Base-by-base conservation (phyloP, 2,797 vertebrate species). In the Chrysocyon brachyurus region DNA sequence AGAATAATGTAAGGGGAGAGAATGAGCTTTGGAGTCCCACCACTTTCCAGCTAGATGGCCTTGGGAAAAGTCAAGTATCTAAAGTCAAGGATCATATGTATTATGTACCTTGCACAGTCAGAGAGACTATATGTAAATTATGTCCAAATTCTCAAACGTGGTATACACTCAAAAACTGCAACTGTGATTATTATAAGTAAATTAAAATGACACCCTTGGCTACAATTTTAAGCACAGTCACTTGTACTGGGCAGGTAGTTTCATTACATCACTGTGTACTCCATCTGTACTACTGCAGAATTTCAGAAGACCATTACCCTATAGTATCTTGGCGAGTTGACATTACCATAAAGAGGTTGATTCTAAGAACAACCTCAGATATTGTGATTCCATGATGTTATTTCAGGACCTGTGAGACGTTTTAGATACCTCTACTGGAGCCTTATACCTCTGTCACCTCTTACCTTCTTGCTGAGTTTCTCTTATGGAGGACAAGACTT, bases 401-500 rank as follows among this genome's bases (percentile, higher is more conserved):
- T 95, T 63, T 73, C n/a, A 81, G 81, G 73, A 33, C 46, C 5
- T 75, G 0, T n/a, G 49, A 28, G 33, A 84, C 54, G 6, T 46
- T 75, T 78, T 91, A 73, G 33, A 28, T 90, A 15, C 8, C 57
- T 26, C 57, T 8, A 40, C 26, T 26, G 26, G 10, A 52, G 49
- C 6, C 54, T 92, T 49, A 31, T 68, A 19, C 70, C 5, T 92
- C 19, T 75, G 46, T 21, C 11, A 83, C 31, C n/a, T 68, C 19
- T 90, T 92, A 49, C 2, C 52, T 97, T 93, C 28, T 89, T 94
- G n/a, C 26, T 78, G 40, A 85, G 54, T 85, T 64, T 89, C 54
- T 82, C 57, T 8, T 87, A 22, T 24, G n/a, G 1, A 86, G 19
- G 21, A 21, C 31, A 92, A 92, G 28, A 46, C 11, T 59, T 86